These are phyloP conservation scores for Trissoscelio sp. DNA, from an alignment of 2,888 invertebrate species.

Conservation along the genomic window DNA sequence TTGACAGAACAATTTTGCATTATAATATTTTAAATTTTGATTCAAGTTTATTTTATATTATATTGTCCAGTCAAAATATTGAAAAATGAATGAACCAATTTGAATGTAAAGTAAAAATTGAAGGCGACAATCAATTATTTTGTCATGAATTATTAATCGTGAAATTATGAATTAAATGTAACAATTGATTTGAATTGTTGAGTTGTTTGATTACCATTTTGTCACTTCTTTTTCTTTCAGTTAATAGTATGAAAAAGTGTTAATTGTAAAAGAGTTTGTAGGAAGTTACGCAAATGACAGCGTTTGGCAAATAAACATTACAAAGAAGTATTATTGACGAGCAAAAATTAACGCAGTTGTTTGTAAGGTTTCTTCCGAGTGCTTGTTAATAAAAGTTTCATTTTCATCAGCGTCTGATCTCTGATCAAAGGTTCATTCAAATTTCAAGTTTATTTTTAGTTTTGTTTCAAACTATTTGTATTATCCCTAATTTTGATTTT, in stretches of 20 bases:
- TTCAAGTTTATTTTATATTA: too few species aligned
- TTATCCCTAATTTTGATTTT: too few species aligned
- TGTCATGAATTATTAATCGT: background rate
- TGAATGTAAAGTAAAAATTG: constrained; percentile 26
- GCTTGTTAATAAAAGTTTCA: background rate
- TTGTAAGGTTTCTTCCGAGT: background rate
- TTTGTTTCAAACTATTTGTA: too few species aligned
- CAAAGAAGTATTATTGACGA: background rate
- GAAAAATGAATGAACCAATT: too few species aligned
- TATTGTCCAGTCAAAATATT: too few species aligned
- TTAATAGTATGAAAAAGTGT: too few species aligned
- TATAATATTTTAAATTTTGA: too few species aligned
- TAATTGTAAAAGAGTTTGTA: background rate
- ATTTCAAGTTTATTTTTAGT: too few species aligned
- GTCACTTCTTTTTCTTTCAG: constrained; percentile 14
- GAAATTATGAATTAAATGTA: too few species aligned
- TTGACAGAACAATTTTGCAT: too few species aligned
- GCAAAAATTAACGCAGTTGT: constrained; percentile 6
- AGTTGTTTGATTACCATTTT: constrained; percentile 15
- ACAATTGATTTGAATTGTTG: constrained; percentile 36
- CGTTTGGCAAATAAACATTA: constrained; percentile 17
- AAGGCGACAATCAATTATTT: constrained; percentile 9
- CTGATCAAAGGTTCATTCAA: too few species aligned
- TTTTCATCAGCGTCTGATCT: background rate
- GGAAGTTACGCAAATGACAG: constrained; percentile 18